phyloP scores from a whole-genome alignment of 2,113 vertebrate species.

The Phainopepla nitens region DNA sequence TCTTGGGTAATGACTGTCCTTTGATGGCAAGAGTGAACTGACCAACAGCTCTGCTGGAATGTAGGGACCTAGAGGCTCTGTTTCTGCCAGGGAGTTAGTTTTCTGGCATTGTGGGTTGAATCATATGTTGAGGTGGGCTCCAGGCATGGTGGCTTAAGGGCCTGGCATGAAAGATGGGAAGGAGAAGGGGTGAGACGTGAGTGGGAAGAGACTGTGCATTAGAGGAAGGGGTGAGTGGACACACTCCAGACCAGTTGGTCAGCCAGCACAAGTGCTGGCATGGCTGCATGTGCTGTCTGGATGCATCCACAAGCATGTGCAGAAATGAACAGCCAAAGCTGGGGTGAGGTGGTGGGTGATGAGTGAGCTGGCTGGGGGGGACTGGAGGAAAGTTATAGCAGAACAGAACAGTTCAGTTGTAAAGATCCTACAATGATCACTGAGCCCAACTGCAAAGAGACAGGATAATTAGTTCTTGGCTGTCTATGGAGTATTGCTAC shows the following conservation, averaged over 20 bases:
- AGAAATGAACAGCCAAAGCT: background rate
- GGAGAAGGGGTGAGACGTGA: background rate
- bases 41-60: background rate
- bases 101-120: background rate
- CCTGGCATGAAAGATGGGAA: background rate
- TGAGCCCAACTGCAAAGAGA: background rate
- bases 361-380: fast-evolving
- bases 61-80: background rate
- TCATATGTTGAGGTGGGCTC: fast-evolving
- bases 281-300: fast-evolving
- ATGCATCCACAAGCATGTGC: background rate
- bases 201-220: background rate
- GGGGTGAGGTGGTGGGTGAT: background rate
- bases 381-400: background rate
- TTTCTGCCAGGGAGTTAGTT: background rate
- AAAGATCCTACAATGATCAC: background rate
- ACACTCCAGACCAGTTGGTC: background rate
- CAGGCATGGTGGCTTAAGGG: fast-evolving
- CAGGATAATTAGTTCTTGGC: background rate
- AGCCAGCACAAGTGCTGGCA: background rate
- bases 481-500: background rate
- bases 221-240: background rate
- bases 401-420: background rate
- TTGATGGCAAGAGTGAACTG: background rate
- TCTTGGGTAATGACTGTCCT: background rate